phyloP scores from a whole-genome alignment of 2,797 vertebrate species.

The Coracias cyanogaster region DNA sequence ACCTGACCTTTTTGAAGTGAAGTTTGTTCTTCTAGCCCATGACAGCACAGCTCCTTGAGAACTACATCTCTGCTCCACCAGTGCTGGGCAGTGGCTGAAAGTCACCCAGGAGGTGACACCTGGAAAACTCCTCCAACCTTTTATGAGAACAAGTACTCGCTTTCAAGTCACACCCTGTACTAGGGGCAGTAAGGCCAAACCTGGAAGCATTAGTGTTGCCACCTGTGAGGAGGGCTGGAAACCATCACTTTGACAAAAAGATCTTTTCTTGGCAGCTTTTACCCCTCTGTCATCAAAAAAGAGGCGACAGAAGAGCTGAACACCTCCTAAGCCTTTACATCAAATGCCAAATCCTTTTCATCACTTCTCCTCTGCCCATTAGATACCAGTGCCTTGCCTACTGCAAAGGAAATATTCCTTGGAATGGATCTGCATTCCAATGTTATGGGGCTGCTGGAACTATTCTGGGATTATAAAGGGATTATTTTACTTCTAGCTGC shows the following conservation, averaged over 20 bases:
- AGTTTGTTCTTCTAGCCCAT: neutral
- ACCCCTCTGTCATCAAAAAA: neutral
- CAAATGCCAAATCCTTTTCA: slow-evolving; percentile 8
- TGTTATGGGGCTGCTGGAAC: neutral
- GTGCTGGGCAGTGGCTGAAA: neutral
- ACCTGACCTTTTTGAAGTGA: neutral
- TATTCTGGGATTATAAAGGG: neutral
- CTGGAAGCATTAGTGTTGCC: neutral
- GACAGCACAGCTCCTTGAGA: neutral
- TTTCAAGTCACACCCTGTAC: neutral
- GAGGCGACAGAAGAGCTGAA: neutral
- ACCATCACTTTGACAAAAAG: neutral
- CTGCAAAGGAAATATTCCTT: neutral
- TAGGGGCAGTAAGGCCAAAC: neutral
- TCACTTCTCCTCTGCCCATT: neutral
- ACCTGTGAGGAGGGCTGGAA: neutral
- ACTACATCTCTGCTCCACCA: neutral
- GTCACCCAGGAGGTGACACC: neutral
- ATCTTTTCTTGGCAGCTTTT: neutral
- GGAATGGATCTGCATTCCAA: neutral
- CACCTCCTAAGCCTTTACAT: neutral
- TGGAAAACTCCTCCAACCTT: neutral
- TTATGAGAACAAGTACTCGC: neutral
- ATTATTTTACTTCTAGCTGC: neutral
- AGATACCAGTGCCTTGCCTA: neutral